Base-by-base conservation (phyloP, 1,140 invertebrate species). In the Odontomachus brunneus region DNA sequence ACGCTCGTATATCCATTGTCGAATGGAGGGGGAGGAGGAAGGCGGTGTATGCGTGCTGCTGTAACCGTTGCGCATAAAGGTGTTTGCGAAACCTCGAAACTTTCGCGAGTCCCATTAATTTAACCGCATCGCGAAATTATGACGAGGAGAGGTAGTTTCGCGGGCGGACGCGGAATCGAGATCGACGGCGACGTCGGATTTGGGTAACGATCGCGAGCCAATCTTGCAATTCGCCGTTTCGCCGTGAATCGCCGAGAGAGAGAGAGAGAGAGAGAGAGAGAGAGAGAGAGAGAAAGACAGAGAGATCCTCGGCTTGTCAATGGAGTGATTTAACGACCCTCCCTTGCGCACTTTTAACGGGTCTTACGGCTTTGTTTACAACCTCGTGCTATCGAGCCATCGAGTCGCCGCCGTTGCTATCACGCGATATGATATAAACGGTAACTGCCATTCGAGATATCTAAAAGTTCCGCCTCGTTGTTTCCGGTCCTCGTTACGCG, bases 301-400 rank as follows among this genome's bases (percentile, higher is more conserved):
- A 3, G 14, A 44, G 59, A 22, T 49, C 63, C 17, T 78, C n/a
- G 19, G 57, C 22, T 62, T 7, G 11, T 29, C 63, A 26, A 69
- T 44, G 24, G 44, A 66, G 1, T 57, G 7, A 62, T 76, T 76
- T 82, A 75, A 84, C 57, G 69, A 78, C 59, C 22, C 33, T 63
- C 17, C 33, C 7, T 57, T 14, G 19, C 26, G 29, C 24, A 80
- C 14, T 83, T 86, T 84, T 69, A 87, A 84, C 69, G 62, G 84
- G 74, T 73, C 76, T 85, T 78, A 83, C 59, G 38, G 29, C 59
- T 67, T 80, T 86, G 84, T 87, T 87, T 86, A 72, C 84, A 78
- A 63, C 67, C n/a, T 49, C n/a, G 9, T 11, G 9, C 3, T 11
- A 44, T 11, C 9, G 63, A 69, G 29, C 29, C 17, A 11, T 24